phyloP scores from a whole-genome alignment of 1,140 invertebrate species.

The Euschistus heros region DNA sequence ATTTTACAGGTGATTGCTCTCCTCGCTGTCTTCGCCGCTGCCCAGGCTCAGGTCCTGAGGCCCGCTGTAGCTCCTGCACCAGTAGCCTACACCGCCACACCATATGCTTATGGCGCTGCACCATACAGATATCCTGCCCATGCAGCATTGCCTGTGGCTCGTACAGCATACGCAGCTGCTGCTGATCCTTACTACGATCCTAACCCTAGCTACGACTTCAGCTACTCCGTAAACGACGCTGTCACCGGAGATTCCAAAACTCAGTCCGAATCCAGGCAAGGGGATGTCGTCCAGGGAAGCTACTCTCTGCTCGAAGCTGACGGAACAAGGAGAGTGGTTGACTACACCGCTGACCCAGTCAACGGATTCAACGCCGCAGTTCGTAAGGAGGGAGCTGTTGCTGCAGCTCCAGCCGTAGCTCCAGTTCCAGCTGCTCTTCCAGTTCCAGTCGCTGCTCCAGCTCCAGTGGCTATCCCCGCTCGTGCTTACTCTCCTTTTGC shows the following conservation, averaged over 20 bases:
- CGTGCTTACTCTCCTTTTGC: no score
- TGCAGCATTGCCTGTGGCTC: constrained; percentile 21
- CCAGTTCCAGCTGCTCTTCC: no score
- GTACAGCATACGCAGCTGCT: not conserved
- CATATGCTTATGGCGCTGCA: not conserved
- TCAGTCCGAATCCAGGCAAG: constrained; percentile 38
- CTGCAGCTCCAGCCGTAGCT: no score
- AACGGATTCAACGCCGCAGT: constrained; percentile 37
- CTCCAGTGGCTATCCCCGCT: no score
- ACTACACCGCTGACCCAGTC: constrained; percentile 44
- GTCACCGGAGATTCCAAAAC: constrained; percentile 41
- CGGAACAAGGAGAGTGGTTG: constrained; percentile 30
- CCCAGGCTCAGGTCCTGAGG: not conserved
- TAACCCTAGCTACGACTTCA: constrained; percentile 31
- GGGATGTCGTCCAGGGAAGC: constrained; percentile 39
- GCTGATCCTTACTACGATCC: constrained; percentile 16
- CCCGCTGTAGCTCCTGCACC: constrained; percentile 8
- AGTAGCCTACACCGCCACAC: not conserved
- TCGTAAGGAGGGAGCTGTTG: no score
- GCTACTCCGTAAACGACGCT: constrained; percentile 28
- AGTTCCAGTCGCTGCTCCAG: no score
- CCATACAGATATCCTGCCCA: not conserved
- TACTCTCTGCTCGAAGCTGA: constrained; percentile 33
- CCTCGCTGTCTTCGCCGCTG: not conserved
- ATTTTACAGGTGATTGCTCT: constrained; percentile 1